These are phyloP conservation scores for Wasmannia auropunctata DNA, from an alignment of 1,140 invertebrate genomes.

Conservation along the genomic window DNA sequence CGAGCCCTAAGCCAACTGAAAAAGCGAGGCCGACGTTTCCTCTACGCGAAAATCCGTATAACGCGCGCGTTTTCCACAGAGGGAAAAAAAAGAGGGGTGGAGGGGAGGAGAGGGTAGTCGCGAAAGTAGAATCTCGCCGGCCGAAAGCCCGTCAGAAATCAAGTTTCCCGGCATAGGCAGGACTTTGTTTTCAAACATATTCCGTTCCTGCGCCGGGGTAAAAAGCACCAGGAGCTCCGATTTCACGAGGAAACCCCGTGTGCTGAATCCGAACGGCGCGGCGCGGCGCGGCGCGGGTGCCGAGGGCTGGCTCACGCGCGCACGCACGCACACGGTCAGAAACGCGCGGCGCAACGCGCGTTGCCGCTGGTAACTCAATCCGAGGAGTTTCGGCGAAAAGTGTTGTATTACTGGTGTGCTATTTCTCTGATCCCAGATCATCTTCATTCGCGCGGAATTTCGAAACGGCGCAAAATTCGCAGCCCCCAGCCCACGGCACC, in stretches of 20 bases:
- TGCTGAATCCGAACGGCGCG: constrained; percentile 50
- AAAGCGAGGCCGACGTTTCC: constrained; percentile 33
- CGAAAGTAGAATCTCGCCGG: constrained; percentile 51
- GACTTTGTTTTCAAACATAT: constrained; percentile 68
- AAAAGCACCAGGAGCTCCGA: constrained; percentile 63
- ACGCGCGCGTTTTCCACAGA: constrained; percentile 8
- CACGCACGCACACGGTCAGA: constrained; percentile 15
- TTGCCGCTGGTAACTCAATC: constrained; percentile 66
- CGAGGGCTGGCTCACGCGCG: neutral
- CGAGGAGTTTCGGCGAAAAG: constrained; percentile 64
- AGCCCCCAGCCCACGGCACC: constrained; percentile 11
- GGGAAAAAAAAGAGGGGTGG: neutral
- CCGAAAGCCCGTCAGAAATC: constrained; percentile 50
- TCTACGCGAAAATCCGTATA: constrained; percentile 24
- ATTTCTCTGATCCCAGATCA: constrained; percentile 62
- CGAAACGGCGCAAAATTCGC: constrained; percentile 59
- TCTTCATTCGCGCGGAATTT: constrained; percentile 57
- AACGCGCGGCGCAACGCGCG: constrained; percentile 39
- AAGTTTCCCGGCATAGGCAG: constrained; percentile 48
- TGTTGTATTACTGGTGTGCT: constrained; percentile 61
- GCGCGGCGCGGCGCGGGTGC: too few species aligned
- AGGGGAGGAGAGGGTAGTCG: neutral
- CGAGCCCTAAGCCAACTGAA: constrained; percentile 44
- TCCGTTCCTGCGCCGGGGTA: constrained; percentile 34
- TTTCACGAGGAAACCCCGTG: constrained; percentile 67